Base-by-base conservation (phyloP, 2,888 invertebrate species). In the Drosophila kanekoi region DNA sequence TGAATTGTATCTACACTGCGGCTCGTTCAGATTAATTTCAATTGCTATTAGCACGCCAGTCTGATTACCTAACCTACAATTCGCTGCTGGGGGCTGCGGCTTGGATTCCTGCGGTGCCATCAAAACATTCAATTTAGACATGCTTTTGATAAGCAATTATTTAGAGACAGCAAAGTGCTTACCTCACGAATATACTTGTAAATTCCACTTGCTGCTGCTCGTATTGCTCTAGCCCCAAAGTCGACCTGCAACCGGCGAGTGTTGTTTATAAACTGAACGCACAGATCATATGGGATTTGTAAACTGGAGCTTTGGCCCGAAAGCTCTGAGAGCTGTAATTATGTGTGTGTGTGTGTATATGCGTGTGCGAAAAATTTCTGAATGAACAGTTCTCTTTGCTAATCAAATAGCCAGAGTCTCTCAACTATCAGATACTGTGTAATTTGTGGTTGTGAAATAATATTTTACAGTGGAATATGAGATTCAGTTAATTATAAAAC, bases 231-330 rank as follows among this genome's bases (percentile, higher is more conserved):
- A 28, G n/a, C 16, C 16, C 38, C 57, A 23, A 13, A 18, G n/a
- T 18, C 52, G 45, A 71, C 41, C 77, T 10, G 28, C 75, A 69
- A 53, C 75, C 81, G 81, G 59, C 80, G 51, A 77, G 14, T 32
- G 80, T 81, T 84, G 83, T 84, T 84, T 81, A 76, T 81, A 78
- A 81, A 84, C 81, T 68, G 62, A 72, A 47, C 48, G 40, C 16
- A 47, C 52, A 32, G 79, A 86, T 83, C 84, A 79, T 86, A 81
- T 81, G 70, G 65, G 35, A 45, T 11, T 66, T 63, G 41, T 38
- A 37, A 16, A 16, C 4, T 8, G 32, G 40, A 83, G 80, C 81
- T 81, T 81, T 73, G 5, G 5, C 13, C 3, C n/a, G 13, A 78
- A 77, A 81, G 81, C 81, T 79, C 44, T 23, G 20, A 13, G 9